Percentiles rank a stretch among this genome's conserved stretches.
These are phyloP conservation scores for Manis pentadactyla DNA, from an alignment of 2,797 vertebrate genomes.

Conservation along the genomic window DNA sequence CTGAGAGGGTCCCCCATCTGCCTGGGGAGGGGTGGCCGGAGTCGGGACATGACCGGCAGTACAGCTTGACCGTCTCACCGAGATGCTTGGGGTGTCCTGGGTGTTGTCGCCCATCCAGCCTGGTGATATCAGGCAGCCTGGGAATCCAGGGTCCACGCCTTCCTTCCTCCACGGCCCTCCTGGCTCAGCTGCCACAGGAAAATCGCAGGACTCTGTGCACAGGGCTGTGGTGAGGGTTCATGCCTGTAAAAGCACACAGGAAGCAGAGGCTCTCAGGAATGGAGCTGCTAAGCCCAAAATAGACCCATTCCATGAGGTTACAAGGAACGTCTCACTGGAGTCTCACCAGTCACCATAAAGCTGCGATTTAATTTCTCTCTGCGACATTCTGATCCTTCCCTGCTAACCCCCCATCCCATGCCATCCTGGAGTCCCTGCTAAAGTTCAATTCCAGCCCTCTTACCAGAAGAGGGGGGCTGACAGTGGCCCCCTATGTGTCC, in stretches of 20 bases:
- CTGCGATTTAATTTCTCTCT: not conserved
- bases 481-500: not conserved
- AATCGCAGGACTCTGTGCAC: not conserved
- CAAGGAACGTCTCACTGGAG: not conserved
- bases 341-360: not conserved
- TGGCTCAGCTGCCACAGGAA: not conserved
- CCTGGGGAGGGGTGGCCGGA: not conserved
- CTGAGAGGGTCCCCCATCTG: not conserved
- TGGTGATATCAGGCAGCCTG: not conserved
- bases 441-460: not conserved
- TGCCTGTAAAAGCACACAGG: not conserved
- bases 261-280: rapidly evolving
- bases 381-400: not conserved
- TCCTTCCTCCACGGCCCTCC: not conserved
- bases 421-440: not conserved
- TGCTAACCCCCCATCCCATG: not conserved
- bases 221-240: rapidly evolving
- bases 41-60: not conserved
- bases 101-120: not conserved
- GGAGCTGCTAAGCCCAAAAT: not conserved
- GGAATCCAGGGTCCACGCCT: not conserved
- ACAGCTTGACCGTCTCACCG: not conserved
- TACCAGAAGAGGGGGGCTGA: not conserved
- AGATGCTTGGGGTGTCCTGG: not conserved
- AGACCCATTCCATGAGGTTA: not conserved